phyloP scores from a whole-genome alignment of 2,113 vertebrate species.

The Thalassarche chlororhynchos region DNA sequence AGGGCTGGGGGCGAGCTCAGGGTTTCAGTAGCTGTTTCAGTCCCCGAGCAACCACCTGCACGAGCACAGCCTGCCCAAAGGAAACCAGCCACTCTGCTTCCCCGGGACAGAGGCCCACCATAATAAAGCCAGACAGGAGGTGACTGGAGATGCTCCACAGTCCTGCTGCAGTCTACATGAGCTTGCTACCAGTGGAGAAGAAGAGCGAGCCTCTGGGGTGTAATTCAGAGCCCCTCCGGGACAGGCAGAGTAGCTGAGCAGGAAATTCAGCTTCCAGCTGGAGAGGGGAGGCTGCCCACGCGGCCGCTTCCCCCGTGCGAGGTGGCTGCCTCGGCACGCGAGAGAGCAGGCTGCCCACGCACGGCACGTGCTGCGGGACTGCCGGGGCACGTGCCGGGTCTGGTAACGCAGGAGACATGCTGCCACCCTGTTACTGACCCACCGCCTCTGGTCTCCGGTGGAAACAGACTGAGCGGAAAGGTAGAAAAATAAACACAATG shows the following conservation, averaged over 20 bases:
- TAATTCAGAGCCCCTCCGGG: not conserved
- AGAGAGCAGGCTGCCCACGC: not conserved
- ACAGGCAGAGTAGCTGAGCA: not conserved
- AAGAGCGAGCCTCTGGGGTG: accelerated
- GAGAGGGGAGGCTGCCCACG: accelerated
- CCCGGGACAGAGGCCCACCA: no score
- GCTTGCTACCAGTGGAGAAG: accelerated
- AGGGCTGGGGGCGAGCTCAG: not conserved
- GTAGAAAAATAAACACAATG: not conserved
- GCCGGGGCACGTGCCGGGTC: accelerated
- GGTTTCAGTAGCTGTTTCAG: not conserved
- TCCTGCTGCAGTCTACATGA: accelerated
- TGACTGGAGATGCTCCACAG: not conserved
- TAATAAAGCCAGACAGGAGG: not conserved
- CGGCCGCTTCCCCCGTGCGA: accelerated
- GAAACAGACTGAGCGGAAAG: accelerated
- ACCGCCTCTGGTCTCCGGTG: accelerated
- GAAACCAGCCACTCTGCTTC: not conserved
- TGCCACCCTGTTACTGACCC: not conserved
- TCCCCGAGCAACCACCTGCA: not conserved
- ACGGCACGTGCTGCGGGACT: accelerated
- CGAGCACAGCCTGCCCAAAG: not conserved
- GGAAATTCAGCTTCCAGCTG: not conserved
- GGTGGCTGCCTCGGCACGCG: accelerated
- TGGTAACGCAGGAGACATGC: accelerated